These are phyloP conservation scores for Cnemophilus loriae DNA, from an alignment of 2,113 vertebrate genomes.

Conservation along the genomic window DNA sequence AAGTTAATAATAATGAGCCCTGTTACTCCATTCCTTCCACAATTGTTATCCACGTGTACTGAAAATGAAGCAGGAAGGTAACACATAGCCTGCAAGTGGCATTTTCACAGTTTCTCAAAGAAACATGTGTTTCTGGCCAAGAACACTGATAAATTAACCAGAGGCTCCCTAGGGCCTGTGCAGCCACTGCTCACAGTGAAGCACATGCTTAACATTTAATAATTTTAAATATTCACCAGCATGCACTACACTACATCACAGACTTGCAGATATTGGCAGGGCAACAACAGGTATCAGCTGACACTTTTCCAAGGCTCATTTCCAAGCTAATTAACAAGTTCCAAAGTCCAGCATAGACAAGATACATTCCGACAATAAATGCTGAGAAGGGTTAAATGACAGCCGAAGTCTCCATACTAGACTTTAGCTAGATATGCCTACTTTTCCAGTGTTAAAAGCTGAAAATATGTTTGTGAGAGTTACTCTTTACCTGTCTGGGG, in stretches of 20 bases:
- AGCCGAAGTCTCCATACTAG: background rate
- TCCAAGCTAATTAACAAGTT: background rate
- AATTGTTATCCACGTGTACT: rapidly evolving
- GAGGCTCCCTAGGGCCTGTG: background rate
- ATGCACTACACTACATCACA: background rate
- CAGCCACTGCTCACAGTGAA: background rate
- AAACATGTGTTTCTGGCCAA: background rate
- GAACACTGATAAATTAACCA: background rate
- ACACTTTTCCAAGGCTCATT: background rate
- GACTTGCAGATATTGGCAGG: background rate
- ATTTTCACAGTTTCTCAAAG: background rate
- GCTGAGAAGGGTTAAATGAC: background rate
- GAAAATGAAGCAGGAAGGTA: background rate
- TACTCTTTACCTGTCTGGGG: background rate
- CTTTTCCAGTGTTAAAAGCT: background rate
- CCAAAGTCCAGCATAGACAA: background rate
- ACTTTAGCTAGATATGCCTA: background rate
- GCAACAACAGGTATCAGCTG: background rate
- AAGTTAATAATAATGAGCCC: background rate
- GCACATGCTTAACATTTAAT: background rate
- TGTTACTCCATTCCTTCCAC: background rate
- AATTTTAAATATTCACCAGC: background rate
- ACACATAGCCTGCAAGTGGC: background rate
- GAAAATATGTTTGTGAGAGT: background rate
- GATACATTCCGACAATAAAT: background rate